Conservation (phyloP, 1,140 invertebrate genomes). For the Meloidogyne exigua region DNA sequence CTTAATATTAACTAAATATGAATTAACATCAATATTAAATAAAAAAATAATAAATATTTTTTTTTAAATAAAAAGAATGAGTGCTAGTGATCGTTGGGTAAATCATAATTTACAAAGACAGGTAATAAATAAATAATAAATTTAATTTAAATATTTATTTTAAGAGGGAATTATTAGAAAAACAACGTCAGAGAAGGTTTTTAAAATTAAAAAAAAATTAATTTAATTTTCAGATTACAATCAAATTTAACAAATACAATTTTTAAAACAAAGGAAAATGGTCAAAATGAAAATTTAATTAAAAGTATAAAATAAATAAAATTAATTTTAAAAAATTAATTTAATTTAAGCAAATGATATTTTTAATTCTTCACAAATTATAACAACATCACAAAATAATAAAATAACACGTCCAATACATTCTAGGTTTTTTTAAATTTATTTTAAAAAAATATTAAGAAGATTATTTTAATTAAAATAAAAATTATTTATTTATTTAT, state of each 20-base stretch:
- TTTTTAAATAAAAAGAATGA: constrained; percentile 33
- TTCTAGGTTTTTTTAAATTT: background rate
- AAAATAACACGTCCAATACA: background rate
- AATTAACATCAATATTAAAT: no score
- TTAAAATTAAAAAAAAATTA: constrained; percentile 17
- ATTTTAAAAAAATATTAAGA: no score
- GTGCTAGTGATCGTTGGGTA: constrained; percentile 44
- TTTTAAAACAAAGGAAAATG: constrained; percentile 24
- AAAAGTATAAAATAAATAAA: background rate
- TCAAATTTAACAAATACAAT: constrained; percentile 21
- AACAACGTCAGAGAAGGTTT: constrained; percentile 9
- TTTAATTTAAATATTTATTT: constrained; percentile 14
- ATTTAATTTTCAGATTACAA: constrained; percentile 9
- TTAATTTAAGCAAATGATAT: background rate
- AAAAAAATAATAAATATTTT: no score
- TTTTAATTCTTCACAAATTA: background rate
- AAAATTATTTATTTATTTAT: background rate
- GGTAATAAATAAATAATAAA: constrained; percentile 31
- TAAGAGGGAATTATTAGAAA: constrained; percentile 17
- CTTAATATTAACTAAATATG: no score
- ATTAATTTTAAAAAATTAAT: background rate
- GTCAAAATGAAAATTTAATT: constrained; percentile 8
- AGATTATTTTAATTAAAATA: background rate
- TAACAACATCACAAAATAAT: background rate
- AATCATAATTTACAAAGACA: constrained; percentile 49